These are phyloP conservation scores for Bombylius discolor DNA, from an alignment of 2,888 invertebrate genomes.

Conservation along the genomic window DNA sequence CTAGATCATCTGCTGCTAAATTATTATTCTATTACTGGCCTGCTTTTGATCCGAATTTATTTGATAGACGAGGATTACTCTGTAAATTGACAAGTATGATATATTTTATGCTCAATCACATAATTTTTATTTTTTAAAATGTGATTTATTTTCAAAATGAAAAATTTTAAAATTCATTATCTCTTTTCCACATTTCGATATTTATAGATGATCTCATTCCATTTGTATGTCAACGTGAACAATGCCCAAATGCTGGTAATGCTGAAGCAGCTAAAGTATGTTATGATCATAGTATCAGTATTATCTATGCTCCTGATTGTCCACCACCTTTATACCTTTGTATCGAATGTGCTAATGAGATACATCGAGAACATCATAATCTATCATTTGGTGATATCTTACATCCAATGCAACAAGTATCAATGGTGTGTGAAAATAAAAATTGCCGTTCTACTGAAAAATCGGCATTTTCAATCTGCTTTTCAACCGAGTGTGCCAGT, in stretches of 20 bases:
- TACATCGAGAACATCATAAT: slow-evolving; percentile 75
- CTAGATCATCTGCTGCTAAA: slow-evolving; percentile 90
- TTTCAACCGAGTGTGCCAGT: slow-evolving; percentile 91
- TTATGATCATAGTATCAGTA: slow-evolving; percentile 83
- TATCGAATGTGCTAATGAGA: slow-evolving; percentile 89
- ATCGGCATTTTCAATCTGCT: slow-evolving; percentile 89
- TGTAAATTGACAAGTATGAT: slow-evolving; percentile 71
- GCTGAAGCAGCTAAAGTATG: slow-evolving; percentile 88
- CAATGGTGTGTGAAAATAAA: slow-evolving; percentile 94
- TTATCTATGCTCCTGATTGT: slow-evolving; percentile 69
- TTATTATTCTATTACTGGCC: slow-evolving; percentile 99
- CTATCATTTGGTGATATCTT: slow-evolving; percentile 75
- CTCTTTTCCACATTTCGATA: background rate
- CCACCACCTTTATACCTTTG: slow-evolving; percentile 94
- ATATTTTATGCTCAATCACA: too few relatives aligned
- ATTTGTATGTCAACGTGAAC: slow-evolving; percentile 80
- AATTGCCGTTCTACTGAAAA: slow-evolving; percentile 88
- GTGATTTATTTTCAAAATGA: background rate
- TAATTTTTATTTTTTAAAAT: too few relatives aligned
- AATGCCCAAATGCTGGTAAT: slow-evolving; percentile 75
- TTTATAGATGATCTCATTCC: slow-evolving; percentile 56
- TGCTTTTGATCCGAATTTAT: slow-evolving; percentile 84
- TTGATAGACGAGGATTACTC: slow-evolving; percentile 76
- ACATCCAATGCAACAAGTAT: slow-evolving; percentile 88
- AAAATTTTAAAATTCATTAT: background rate